Evolutionary conservation across 2,888 invertebrate species (phyloP).

Genomic region (Ecdyonurus torrentis): DNA sequence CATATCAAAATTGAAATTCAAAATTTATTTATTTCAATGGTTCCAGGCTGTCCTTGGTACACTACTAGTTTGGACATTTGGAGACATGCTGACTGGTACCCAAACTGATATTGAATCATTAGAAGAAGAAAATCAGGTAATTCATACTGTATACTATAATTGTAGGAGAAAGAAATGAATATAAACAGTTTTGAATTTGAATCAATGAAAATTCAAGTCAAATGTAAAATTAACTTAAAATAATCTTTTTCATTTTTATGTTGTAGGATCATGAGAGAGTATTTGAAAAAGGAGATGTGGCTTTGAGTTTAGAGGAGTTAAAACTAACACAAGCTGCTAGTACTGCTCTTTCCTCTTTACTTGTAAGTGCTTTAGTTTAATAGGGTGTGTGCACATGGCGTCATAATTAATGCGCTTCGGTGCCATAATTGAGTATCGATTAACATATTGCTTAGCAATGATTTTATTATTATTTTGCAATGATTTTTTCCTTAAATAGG

Average conservation of each 20-base stretch:
- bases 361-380: too few species aligned
- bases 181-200: background rate
- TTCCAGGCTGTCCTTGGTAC: background rate
- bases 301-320: background rate
- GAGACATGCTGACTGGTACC: background rate
- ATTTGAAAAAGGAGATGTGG: slow-evolving; percentile 1
- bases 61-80: background rate
- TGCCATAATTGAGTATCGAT: too few species aligned
- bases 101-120: background rate
- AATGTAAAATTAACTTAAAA: background rate
- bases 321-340: background rate
- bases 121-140: too few species aligned
- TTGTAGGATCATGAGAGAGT: background rate
- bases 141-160: background rate
- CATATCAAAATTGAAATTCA: too few species aligned
- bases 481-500: too few species aligned
- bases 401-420: too few species aligned
- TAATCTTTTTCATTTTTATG: background rate
- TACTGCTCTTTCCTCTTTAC: background rate
- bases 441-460: too few species aligned
- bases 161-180: background rate
- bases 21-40: too few species aligned
- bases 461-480: too few species aligned
- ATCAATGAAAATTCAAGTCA: background rate
- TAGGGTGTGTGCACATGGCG: too few species aligned